Evolutionary conservation across 2,113 vertebrate genomes (phyloP), one percentile per base, ranked within the genome.

Genomic region (Ochotona curzoniae): DNA sequence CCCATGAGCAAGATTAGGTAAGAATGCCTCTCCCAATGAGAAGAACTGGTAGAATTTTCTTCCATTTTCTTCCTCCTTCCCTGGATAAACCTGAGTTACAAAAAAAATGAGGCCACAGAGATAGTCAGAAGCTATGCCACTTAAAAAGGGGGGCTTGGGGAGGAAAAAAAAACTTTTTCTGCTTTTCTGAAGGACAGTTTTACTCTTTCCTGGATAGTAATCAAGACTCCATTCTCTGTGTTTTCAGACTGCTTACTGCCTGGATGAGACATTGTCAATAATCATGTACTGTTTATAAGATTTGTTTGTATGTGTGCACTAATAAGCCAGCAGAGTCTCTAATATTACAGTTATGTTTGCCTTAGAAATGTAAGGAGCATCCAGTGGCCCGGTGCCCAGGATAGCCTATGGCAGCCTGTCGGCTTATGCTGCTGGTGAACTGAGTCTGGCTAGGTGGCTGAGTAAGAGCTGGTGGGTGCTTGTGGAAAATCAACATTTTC

Each of bases 321-420:
- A 54, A 47, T 28, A 54, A 49, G n/a, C 25, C 30, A 20, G 28
- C 54, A 49, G 57, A 60, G 10, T 83, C 30, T 47, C 49, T 47
- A 88, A 35, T 25, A 84, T 88, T 69, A 84, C 74, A 81, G 87
- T 49, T 90, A 30, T 49, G 83, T 95, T 87, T 83, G 64, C 78
- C 87, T 91, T 47, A 83, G 35, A 83, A 88, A 30, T 71, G 13
- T 66, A 78, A 90, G 70, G 54, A 90, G 60, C 8, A 69, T 51
- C 14, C 21, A 23, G 28, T 20, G n/a, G 8, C 44, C 51, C 63
- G 25, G 73, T 63, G 2, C 38, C 18, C 57, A 69, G 44, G 49
- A 12, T 28, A 66, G 21, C 10, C 57, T 28, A 3, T 71, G 78
- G 21, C 28, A 49, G 11, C 17, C 57, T 28, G 7, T 26, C 54